Base-by-base conservation (phyloP, 2,797 vertebrate species). In the Serranus cabrilla region DNA sequence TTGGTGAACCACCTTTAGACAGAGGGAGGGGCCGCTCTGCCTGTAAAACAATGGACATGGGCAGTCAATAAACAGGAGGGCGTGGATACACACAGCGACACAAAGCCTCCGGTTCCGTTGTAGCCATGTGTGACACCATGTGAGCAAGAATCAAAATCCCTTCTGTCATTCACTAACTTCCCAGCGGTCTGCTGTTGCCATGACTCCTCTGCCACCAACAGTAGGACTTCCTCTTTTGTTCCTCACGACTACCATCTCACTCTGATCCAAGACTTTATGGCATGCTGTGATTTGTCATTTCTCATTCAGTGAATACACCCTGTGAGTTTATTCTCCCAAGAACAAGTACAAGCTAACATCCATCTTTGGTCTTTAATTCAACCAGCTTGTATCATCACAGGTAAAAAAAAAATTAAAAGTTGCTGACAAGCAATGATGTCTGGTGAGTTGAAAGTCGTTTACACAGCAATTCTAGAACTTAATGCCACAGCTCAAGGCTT, bases 101-200 rank as follows among this genome's bases (percentile, higher is more conserved):
- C 59, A 75, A 82, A 81, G 79, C 47, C 63, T 59, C 37, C 1
- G 12, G 52, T 83, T 71, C 62, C 27, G 25, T 55, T 25, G 72
- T 25, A 55, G 79, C 61, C 76, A 57, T 75, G 87, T 83, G 83
- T 63, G 74, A 78, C 79, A 77, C 80, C 84, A 83, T 85, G 83
- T 63, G 73, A 91, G 89, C 76, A 72, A 58, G 83, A 87, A 85
- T 78, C 74, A 80, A 79, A 82, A 80, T 74, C 85, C 84, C 72
- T 75, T 82, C 76, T 82, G 83, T 90, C 87, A 75, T 84, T 86
- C 85, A 77, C 72, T 78, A 75, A 60, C 74, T 68, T 80, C 81
- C 70, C 87, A 86, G 85, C 62, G n/a, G 78, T 83, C 75, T 56
- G 40, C 79, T 7, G 89, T 93, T 87, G 80, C 87, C 84, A 88